A percentile compares a stretch with the other conserved stretches of the same genome.
These are phyloP conservation scores for Diachasmimorpha longicaudata DNA, from an alignment of 1,140 invertebrate genomes.

Conservation along the genomic window DNA sequence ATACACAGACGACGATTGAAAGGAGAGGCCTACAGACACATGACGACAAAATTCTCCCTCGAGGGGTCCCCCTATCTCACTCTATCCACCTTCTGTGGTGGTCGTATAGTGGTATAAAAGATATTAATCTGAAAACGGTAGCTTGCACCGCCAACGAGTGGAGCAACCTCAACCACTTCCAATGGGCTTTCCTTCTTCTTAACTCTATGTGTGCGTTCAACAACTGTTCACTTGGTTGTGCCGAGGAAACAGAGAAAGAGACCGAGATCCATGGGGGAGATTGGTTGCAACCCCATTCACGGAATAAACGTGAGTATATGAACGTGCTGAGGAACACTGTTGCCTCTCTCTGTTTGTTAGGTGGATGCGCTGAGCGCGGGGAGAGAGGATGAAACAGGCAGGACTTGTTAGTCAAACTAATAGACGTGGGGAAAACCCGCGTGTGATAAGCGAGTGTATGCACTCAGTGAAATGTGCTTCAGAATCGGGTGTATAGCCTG, in stretches of 20 bases:
- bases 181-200: slow-evolving; percentile 5
- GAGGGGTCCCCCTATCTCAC: background rate
- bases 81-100: slow-evolving; percentile 27
- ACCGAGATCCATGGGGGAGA: slow-evolving; percentile 45
- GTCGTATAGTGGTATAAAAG: slow-evolving; percentile 43
- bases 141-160: slow-evolving; percentile 48
- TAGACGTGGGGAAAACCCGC: slow-evolving; percentile 26
- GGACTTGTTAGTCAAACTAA: slow-evolving; percentile 34
- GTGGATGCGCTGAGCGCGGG: background rate
- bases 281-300: slow-evolving; percentile 37
- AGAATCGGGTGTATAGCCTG: background rate
- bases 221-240: slow-evolving; percentile 48
- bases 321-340: background rate
- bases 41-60: slow-evolving; percentile 9
- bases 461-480: slow-evolving; percentile 6
- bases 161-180: slow-evolving; percentile 30
- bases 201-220: slow-evolving; percentile 29
- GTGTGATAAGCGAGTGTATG: slow-evolving; percentile 24
- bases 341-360: background rate
- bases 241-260: slow-evolving; percentile 15
- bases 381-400: background rate
- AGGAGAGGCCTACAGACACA: background rate
- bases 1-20: background rate
- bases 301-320: slow-evolving; percentile 27
- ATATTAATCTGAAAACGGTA: slow-evolving; percentile 55